phyloP scores from a whole-genome alignment of 2,113 vertebrate genomes.

The Diadophis punctatus region DNA sequence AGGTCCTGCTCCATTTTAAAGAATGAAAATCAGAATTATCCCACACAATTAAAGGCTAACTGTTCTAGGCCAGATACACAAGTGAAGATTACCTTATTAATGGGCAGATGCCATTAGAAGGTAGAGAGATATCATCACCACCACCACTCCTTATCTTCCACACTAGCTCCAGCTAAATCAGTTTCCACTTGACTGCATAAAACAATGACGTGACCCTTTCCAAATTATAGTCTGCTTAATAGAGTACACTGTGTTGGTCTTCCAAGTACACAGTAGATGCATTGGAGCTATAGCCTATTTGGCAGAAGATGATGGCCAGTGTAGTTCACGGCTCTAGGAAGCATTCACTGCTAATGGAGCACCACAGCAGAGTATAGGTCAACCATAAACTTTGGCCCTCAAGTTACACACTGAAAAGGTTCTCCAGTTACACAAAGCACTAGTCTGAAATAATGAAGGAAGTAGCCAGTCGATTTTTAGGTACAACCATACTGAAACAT shows the following conservation, averaged over 20 bases:
- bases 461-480: neutral
- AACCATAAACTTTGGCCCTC: neutral
- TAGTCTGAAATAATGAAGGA: neutral
- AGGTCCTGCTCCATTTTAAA: neutral
- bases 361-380: neutral
- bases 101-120: neutral
- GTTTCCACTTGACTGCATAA: neutral
- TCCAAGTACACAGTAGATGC: neutral
- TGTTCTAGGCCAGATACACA: neutral
- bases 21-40: neutral
- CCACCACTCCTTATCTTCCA: neutral
- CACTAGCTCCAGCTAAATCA: neutral
- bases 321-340: neutral
- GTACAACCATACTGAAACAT: neutral
- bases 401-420: neutral
- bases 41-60: neutral
- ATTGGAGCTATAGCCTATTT: neutral
- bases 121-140: neutral
- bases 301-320: neutral
- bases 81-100: neutral
- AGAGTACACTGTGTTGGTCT: neutral
- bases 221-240: neutral
- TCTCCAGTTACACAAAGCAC: neutral
- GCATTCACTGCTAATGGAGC: neutral
- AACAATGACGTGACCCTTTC: neutral